Percentiles rank a stretch among this genome's conserved stretches.
phyloP scores from a whole-genome alignment of 2,113 vertebrate species.

The Pogona vitticeps region DNA sequence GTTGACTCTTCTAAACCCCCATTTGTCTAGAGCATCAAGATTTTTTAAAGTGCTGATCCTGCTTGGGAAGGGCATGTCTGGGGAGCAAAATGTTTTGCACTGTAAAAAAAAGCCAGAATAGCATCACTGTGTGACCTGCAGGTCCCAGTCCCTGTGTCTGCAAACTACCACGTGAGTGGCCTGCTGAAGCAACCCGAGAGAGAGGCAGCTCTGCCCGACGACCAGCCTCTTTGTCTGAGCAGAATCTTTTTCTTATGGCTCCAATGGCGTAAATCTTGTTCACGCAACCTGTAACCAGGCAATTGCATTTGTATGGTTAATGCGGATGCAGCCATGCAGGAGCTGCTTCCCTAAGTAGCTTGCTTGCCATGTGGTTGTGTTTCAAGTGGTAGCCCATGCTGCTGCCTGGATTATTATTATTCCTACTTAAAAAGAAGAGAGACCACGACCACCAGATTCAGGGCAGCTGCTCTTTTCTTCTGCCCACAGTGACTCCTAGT shows the following conservation, averaged over 20 bases:
- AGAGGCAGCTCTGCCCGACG: no score
- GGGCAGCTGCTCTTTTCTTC: constrained; percentile 5
- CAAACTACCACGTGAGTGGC: background rate
- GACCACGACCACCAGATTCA: background rate
- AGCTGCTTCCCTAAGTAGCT: background rate
- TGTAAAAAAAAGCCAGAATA: background rate
- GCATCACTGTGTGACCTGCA: no score
- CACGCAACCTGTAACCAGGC: background rate
- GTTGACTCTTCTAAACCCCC: no score
- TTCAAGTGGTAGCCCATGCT: background rate
- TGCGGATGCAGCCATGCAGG: background rate
- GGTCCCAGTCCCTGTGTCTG: background rate
- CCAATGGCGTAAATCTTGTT: background rate
- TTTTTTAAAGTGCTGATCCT: background rate
- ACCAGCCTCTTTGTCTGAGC: background rate
- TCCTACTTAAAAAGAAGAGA: background rate
- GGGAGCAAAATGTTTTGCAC: background rate
- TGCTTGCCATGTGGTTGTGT: background rate
- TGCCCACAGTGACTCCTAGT: background rate
- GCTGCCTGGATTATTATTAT: background rate
- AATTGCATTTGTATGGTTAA: background rate
- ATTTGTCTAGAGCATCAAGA: background rate
- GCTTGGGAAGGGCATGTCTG: background rate
- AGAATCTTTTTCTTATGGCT: background rate
- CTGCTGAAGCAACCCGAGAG: background rate